phyloP scores from a whole-genome alignment of 1,140 invertebrate genomes.

The Zelostemma sp. region DNA sequence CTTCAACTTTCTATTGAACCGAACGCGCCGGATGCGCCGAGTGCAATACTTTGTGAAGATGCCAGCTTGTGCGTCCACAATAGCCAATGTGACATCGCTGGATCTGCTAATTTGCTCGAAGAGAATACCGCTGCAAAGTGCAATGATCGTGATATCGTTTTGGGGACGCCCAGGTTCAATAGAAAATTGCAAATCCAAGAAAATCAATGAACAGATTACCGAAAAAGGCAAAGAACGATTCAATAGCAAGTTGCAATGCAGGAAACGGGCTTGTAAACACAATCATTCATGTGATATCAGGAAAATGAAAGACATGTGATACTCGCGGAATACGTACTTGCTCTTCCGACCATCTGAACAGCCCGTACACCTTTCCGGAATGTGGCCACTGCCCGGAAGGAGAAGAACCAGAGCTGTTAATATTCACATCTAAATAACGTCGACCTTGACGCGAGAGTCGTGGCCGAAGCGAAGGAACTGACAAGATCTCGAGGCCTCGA shows the following conservation, averaged over 20 bases:
- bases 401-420: slow-evolving; percentile 71
- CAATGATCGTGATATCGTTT: too few relatives aligned
- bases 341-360: slow-evolving; percentile 96
- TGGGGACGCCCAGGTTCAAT: too few relatives aligned
- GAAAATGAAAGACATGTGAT: slow-evolving; percentile 58
- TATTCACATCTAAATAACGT: slow-evolving; percentile 65
- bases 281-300: slow-evolving; percentile 33
- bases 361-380: slow-evolving; percentile 99
- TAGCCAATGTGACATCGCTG: too few relatives aligned
- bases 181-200: too few relatives aligned
- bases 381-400: slow-evolving; percentile 88
- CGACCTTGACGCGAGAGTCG: slow-evolving; percentile 60
- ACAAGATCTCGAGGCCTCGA: slow-evolving; percentile 35
- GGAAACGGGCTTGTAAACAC: slow-evolving; percentile 29
- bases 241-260: slow-evolving; percentile 16
- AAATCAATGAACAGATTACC: too few relatives aligned
- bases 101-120: too few relatives aligned
- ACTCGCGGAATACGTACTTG: slow-evolving; percentile 88
- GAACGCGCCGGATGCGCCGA: too few relatives aligned
- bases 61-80: too few relatives aligned
- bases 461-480: slow-evolving; percentile 34
- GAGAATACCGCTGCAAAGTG: too few relatives aligned
- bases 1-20: too few relatives aligned
- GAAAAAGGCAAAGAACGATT: slow-evolving; percentile 9
- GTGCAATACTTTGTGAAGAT: too few relatives aligned